phyloP scores from a whole-genome alignment of 2,113 vertebrate species.

The Phainopepla nitens region DNA sequence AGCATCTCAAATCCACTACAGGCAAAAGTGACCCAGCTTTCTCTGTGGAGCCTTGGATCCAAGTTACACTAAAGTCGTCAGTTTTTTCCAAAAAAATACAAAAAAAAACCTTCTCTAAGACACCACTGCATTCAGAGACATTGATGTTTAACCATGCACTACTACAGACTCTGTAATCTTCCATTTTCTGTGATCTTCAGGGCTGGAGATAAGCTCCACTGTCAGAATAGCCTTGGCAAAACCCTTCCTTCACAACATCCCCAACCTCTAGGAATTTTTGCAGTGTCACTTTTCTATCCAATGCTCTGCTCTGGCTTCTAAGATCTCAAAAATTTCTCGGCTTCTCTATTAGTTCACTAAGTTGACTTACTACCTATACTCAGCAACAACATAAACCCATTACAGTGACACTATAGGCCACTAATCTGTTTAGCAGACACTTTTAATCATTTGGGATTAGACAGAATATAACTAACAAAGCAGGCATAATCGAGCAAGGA shows the following conservation, averaged over 20 bases:
- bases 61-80: not conserved
- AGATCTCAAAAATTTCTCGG: not conserved
- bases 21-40: not conserved
- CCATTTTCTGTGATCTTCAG: not conserved
- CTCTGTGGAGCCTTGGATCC: not conserved
- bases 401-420: not conserved
- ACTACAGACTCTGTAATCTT: not conserved
- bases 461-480: not conserved
- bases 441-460: not conserved
- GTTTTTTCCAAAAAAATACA: not conserved
- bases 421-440: constrained; percentile 2
- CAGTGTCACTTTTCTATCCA: not conserved
- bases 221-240: not conserved
- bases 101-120: not conserved
- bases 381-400: not conserved
- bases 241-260: not conserved
- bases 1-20: not conserved
- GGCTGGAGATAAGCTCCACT: not conserved
- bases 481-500: not conserved
- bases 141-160: not conserved
- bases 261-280: not conserved
- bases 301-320: not conserved
- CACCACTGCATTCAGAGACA: not conserved
- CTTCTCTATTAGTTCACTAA: not conserved
- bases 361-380: not conserved